Base-by-base conservation (phyloP, 2,113 vertebrate genomes). In the Elanoides forficatus region DNA sequence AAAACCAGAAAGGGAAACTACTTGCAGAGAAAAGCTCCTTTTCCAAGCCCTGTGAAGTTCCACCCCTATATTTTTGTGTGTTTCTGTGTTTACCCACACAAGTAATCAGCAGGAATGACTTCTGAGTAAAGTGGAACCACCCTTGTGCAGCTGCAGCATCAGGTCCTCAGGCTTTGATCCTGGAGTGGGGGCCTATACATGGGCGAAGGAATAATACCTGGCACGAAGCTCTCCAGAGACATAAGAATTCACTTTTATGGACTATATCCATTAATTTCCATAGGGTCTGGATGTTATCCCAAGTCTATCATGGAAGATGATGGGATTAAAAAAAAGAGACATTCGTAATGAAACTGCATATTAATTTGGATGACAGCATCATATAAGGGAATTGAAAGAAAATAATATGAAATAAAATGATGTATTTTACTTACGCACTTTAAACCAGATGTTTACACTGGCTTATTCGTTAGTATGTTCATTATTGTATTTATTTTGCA, bases 401-500 rank as follows among this genome's bases (percentile, higher is more conserved):
- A 88, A 80, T 36, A 56, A 72, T 40, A 7, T 90, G 59, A 86
- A 90, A 94, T 62, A 78, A 76, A 52, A 70, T 32, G 10, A 73
- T 90, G 7, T 43, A 34, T 90, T 94, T 90, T 66, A 40, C 48
- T n/a, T 82, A 60, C 5, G 9, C 5, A 32, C 20, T 88, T 73
- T 73, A 93, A 88, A 25, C 34, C 48, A 87, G 53, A 75, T 65
- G n/a, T 88, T 93, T 95, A 66, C 58, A 73, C 25, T 94, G 78
- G 21, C 4, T 85, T 82, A 82, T 84, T 71, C 59, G 63, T 87
- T 74, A 79, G 63, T 2, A 56, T 43, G 14, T 60, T 90, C 34
- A 86, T 94, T 90, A 91, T 76, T 88, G 40, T 90, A 76, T 95
- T 94, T 93, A 90, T 94, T 94, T 94, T 96, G 25, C 53, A 76